Percentiles rank a stretch among this genome's conserved stretches.
Evolutionary conservation across 2,888 invertebrate species (phyloP).

Genomic region (Ommatoiulus sabulosus): DNA sequence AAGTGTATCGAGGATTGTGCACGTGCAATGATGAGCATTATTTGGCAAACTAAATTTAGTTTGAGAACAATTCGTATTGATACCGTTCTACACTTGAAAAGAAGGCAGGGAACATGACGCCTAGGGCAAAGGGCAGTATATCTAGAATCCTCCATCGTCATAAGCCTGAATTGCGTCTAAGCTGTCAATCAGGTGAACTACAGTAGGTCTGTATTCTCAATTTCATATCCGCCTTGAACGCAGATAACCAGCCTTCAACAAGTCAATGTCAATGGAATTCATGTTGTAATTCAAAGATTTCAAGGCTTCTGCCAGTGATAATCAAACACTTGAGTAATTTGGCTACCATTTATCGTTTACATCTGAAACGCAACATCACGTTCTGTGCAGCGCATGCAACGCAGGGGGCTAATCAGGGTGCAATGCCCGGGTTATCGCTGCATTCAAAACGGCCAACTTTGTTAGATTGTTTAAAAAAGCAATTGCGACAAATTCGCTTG

Average conservation of each 20-base stretch:
- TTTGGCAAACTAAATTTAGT: neutral
- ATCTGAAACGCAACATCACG: neutral
- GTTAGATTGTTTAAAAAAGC: neutral
- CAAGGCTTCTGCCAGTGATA: neutral
- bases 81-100: constrained; percentile 2
- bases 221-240: neutral
- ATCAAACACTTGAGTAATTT: neutral
- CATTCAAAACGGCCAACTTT: neutral
- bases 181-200: neutral
- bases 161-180: neutral
- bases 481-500: neutral
- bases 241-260: neutral
- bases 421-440: neutral
- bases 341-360: neutral
- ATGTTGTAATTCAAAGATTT: neutral
- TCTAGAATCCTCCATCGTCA: neutral
- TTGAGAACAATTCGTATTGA: neutral
- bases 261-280: constrained; percentile 22
- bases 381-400: neutral
- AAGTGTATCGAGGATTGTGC: too few species aligned
- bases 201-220: neutral
- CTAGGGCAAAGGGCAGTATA: neutral
- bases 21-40: neutral
- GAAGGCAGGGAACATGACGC: neutral
- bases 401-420: neutral